Percentiles rank a stretch among this genome's conserved stretches.
Conservation (phyloP, 2,113 vertebrate species). For the Brachirus orientalis region DNA sequence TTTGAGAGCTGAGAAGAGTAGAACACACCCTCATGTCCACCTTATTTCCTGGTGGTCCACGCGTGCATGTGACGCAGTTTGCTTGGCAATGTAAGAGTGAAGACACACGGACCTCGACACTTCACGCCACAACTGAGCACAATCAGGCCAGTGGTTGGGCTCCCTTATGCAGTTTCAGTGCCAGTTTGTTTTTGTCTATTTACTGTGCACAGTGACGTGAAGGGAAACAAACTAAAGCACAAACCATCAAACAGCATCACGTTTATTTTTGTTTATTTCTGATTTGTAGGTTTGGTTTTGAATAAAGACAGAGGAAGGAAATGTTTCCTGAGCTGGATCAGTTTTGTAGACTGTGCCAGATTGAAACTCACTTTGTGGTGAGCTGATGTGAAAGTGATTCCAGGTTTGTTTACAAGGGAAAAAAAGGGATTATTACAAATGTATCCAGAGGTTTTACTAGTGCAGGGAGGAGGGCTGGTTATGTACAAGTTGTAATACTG, state of each 20-base stretch:
- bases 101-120: not conserved
- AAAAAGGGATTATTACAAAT: not conserved
- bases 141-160: too few relatives aligned
- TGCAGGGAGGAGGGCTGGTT: not conserved
- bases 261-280: not conserved
- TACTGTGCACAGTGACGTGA: not conserved
- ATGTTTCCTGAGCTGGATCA: constrained; percentile 6
- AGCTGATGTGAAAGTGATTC: constrained; percentile 23
- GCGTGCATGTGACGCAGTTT: not conserved
- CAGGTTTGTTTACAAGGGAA: not conserved
- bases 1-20: too few relatives aligned
- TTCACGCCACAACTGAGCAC: not conserved
- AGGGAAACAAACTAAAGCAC: not conserved
- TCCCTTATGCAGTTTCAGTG: not conserved
- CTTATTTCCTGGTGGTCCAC: not conserved
- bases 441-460: not conserved
- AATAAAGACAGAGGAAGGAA: constrained; percentile 4
- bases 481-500: not conserved
- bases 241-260: not conserved
- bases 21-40: not conserved
- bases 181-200: not conserved
- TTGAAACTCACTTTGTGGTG: not conserved
- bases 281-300: not conserved
- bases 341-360: not conserved
- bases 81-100: not conserved